Conservation (phyloP, 2,113 vertebrate species). For the Tachysurus fulvidraco region DNA sequence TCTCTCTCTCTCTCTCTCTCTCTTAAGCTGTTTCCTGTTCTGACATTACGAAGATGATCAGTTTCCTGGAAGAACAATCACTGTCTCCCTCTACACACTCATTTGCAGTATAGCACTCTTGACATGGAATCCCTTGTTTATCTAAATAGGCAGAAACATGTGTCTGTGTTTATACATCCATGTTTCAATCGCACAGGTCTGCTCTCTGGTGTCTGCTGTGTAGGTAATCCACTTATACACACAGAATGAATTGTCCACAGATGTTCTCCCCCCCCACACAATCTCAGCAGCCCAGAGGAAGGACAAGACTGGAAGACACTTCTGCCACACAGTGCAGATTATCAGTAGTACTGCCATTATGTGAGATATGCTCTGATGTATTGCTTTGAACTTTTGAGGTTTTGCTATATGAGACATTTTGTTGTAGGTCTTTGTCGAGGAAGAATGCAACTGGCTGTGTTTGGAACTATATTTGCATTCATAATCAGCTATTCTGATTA, state of each 20-base stretch:
- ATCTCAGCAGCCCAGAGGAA: conserved; percentile 43
- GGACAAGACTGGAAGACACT: conserved; percentile 30
- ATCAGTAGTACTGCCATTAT: background rate
- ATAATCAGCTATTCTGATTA: conserved; percentile 2
- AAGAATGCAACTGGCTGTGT: background rate
- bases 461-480: conserved; percentile 17
- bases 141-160: conserved; percentile 28
- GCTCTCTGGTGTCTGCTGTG: conserved; percentile 45
- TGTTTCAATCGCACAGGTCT: conserved; percentile 44
- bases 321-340: conserved; percentile 27
- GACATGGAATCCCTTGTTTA: conserved; percentile 32
- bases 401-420: background rate
- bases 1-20: background rate
- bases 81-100: background rate
- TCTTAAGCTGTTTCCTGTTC: background rate
- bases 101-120: background rate
- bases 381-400: background rate
- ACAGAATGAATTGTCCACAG: conserved; percentile 48
- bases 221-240: conserved; percentile 52
- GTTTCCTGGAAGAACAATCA: conserved; percentile 1
- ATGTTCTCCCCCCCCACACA: conserved; percentile 40
- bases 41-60: conserved; percentile 18
- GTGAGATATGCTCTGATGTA: background rate
- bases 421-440: background rate
- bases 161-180: conserved; percentile 49